A percentile compares a stretch with the other conserved stretches of the same genome.
Evolutionary conservation across 2,113 vertebrate species (phyloP).

Genomic region (Chinchilla lanigera): DNA sequence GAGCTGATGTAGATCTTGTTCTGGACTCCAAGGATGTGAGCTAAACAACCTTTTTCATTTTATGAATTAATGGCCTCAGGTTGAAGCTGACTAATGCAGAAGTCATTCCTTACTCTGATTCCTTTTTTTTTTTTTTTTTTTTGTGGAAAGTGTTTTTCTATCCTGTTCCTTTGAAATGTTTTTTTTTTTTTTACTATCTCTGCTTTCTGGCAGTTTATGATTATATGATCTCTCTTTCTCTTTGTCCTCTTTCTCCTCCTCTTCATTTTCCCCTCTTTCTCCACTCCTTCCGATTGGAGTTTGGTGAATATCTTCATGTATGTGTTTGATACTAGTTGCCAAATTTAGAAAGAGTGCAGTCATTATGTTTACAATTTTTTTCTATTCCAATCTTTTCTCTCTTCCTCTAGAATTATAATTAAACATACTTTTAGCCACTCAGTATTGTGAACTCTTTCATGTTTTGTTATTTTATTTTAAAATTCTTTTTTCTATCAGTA

Average conservation of each 20-base stretch:
- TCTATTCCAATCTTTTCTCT: neutral
- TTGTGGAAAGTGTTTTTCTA: neutral
- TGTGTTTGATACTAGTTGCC: neutral
- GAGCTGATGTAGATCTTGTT: neutral
- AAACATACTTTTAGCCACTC: neutral
- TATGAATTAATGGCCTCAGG: neutral
- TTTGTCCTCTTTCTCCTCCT: neutral
- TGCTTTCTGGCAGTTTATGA: neutral
- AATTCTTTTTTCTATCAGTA: neutral
- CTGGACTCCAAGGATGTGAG: neutral
- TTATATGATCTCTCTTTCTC: neutral
- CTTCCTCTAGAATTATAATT: neutral
- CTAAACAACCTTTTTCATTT: neutral
- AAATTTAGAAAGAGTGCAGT: neutral
- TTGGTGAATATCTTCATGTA: neutral
- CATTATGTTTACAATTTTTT: neutral
- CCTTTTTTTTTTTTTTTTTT: neutral
- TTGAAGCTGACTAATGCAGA: neutral
- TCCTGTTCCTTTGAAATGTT: neutral
- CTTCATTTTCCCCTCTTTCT: neutral
- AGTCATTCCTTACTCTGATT: neutral
- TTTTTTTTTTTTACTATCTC: neutral
- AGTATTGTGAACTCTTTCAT: neutral
- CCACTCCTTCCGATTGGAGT: neutral
- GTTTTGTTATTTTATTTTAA: neutral